phyloP scores from a whole-genome alignment of 23 tunicate genomes.

The Botrylloides violaceus region DNA sequence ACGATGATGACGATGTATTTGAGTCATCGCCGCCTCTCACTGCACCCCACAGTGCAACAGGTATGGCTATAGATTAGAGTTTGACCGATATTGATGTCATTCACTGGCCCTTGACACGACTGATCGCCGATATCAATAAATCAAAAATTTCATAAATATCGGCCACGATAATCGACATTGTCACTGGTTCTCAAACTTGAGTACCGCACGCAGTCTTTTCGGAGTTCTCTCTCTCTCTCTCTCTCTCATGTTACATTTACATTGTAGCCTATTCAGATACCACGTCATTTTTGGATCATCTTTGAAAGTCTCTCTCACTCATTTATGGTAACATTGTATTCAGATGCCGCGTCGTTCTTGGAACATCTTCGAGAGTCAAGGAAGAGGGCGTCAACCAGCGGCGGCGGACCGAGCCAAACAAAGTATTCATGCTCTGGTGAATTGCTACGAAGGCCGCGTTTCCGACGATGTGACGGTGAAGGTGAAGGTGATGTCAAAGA shows the following conservation, averaged over 20 bases:
- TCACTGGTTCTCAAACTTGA: too few relatives aligned
- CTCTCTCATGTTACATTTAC: too few relatives aligned
- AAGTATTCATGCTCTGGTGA: slow-evolving; percentile 3
- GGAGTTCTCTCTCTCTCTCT: too few relatives aligned
- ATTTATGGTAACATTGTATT: too few relatives aligned
- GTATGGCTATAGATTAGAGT: too few relatives aligned
- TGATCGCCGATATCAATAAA: too few relatives aligned
- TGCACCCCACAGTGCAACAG: slow-evolving; percentile 14
- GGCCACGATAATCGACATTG: background rate
- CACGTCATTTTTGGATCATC: too few relatives aligned
- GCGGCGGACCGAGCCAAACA: background rate
- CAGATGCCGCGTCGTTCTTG: slow-evolving; percentile 18
- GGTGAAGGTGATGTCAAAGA: background rate
- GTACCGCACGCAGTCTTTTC: too few relatives aligned
- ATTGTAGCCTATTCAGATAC: too few relatives aligned
- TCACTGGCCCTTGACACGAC: too few relatives aligned
- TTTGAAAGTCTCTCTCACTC: too few relatives aligned
- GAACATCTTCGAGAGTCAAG: slow-evolving; percentile 20
- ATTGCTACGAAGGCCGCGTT: background rate
- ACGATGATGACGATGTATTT: slow-evolving; percentile 16
- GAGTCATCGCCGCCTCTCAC: slow-evolving; percentile 6
- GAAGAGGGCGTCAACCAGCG: background rate
- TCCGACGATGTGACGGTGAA: background rate
- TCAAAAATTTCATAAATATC: background rate
- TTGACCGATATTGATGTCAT: too few relatives aligned